Evolutionary conservation across 2,113 vertebrate species (phyloP).

Genomic region (Halichoeres trimaculatus): DNA sequence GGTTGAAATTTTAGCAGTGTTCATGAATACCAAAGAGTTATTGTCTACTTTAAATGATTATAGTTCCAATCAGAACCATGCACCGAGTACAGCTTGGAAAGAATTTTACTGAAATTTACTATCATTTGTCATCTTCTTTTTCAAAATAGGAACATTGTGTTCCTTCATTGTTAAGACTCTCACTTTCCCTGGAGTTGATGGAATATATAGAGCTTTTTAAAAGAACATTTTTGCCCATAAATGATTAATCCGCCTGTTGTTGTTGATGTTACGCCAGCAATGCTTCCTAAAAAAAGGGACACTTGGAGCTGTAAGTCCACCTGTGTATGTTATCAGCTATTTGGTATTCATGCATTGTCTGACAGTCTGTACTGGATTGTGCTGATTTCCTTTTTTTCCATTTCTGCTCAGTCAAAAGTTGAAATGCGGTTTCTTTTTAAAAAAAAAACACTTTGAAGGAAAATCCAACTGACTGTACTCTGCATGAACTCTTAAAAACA

Average conservation of each 20-base stretch:
- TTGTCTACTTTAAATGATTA: too few species aligned
- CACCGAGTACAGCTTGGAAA: too few species aligned
- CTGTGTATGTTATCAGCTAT: constrained; percentile 14
- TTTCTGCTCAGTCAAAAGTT: constrained; percentile 29
- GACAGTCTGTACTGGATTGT: constrained; percentile 15
- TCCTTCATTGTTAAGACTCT: background rate
- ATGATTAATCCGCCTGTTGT: constrained; percentile 10
- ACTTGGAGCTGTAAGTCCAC: constrained; percentile 35
- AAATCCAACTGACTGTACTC: constrained; percentile 30
- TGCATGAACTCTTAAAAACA: constrained; percentile 53
- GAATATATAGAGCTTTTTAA: background rate
- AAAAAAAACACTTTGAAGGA: constrained; percentile 19
- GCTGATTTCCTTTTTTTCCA: constrained; percentile 11
- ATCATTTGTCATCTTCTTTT: background rate
- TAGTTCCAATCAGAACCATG: too few species aligned
- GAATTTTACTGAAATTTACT: background rate
- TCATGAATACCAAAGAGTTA: too few species aligned
- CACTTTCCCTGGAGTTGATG: constrained; percentile 2
- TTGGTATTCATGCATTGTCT: constrained; percentile 24
- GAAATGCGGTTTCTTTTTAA: constrained; percentile 25
- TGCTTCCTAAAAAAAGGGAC: constrained; percentile 16
- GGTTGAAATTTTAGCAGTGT: too few species aligned
- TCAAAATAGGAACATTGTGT: background rate
- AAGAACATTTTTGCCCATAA: too few species aligned
- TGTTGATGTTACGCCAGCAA: constrained; percentile 17